Percentiles rank a stretch among this genome's conserved stretches.
These are phyloP conservation scores for Platorchestia sp. DNA, from an alignment of 1,140 invertebrate species.

Conservation along the genomic window DNA sequence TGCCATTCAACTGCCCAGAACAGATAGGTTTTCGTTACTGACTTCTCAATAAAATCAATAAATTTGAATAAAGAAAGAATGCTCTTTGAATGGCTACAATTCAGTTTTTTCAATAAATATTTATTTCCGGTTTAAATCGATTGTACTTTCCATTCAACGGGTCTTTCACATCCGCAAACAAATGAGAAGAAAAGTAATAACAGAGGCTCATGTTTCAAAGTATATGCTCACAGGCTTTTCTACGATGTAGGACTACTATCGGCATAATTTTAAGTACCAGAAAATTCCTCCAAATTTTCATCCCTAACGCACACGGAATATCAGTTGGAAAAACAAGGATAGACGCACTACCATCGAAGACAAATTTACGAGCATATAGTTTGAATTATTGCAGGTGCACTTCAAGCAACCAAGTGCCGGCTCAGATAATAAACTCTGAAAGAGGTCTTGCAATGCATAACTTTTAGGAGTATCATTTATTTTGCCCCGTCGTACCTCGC, in stretches of 20 bases:
- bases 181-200: neutral
- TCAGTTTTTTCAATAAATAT: neutral
- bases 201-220: neutral
- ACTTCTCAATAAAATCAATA: neutral
- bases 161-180: neutral
- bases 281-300: neutral
- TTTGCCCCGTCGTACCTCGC: neutral
- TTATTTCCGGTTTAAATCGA: neutral
- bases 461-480: neutral
- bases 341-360: neutral
- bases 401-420: neutral
- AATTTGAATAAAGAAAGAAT: neutral
- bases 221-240: neutral
- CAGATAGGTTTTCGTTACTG: no score
- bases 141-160: neutral
- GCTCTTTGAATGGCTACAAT: neutral
- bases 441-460: neutral
- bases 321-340: neutral
- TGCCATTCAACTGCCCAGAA: neutral
- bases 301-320: neutral
- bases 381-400: neutral
- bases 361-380: neutral
- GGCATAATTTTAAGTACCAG: neutral
- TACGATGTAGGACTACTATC: neutral
- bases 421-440: neutral